phyloP scores from a whole-genome alignment of 2,797 vertebrate genomes.

The Poeciliopsis turneri region DNA sequence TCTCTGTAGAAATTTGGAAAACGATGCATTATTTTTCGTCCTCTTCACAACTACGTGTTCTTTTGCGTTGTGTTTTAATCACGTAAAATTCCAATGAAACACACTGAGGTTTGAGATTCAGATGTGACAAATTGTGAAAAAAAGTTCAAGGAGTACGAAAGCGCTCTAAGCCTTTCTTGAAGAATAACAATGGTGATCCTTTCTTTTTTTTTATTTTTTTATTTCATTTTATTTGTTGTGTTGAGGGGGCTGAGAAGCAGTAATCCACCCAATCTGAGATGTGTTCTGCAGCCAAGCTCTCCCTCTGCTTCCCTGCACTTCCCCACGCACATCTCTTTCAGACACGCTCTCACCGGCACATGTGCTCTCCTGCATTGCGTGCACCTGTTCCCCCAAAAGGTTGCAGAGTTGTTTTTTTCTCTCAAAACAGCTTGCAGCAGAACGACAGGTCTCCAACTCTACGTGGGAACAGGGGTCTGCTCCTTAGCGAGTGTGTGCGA shows the following conservation, averaged over 20 bases:
- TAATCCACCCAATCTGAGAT: slow-evolving; percentile 43
- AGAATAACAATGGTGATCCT: slow-evolving; percentile 5
- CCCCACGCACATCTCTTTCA: slow-evolving; percentile 18
- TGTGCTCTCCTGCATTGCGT: slow-evolving; percentile 63
- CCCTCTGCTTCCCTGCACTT: slow-evolving; percentile 37
- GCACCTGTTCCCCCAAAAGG: slow-evolving; percentile 72
- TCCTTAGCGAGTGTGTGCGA: slow-evolving; percentile 14
- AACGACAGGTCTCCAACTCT: slow-evolving; percentile 61
- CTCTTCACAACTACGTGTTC: neutral
- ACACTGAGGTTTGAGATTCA: neutral
- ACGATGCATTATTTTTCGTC: neutral
- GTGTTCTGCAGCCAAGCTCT: slow-evolving; percentile 37
- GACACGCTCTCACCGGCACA: slow-evolving; percentile 27
- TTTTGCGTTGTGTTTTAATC: neutral
- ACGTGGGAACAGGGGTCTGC: slow-evolving; percentile 44
- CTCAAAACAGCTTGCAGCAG: slow-evolving; percentile 51
- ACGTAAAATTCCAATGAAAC: neutral
- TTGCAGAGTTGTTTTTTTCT: slow-evolving; percentile 39
- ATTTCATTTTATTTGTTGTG: slow-evolving; percentile 32
- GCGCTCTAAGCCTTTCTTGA: neutral
- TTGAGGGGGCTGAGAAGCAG: slow-evolving; percentile 25
- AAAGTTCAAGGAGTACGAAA: neutral
- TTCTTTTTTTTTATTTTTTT: too few species aligned
- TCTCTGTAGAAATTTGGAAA: neutral
- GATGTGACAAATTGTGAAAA: neutral